phyloP scores from a whole-genome alignment of 2,113 vertebrate genomes.

The Fulica atra region DNA sequence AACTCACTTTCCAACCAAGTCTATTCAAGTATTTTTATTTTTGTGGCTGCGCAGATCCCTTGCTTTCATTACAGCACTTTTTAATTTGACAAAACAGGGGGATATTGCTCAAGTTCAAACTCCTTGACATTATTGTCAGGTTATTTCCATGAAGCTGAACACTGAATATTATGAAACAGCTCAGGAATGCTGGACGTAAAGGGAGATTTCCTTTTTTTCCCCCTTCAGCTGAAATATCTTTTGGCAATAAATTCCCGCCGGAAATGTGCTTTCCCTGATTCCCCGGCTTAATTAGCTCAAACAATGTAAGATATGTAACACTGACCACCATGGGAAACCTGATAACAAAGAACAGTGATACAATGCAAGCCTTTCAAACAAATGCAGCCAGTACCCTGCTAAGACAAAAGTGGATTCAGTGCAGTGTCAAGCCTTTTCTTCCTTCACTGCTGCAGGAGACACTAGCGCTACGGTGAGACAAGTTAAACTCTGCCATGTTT shows the following conservation, averaged over 20 bases:
- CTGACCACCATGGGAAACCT: constrained; percentile 38
- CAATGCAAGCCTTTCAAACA: constrained; percentile 11
- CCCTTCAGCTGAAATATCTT: constrained; percentile 48
- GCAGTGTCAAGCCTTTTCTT: not conserved
- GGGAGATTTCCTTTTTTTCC: constrained; percentile 33
- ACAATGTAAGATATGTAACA: constrained; percentile 55
- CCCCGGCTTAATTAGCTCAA: constrained; percentile 42
- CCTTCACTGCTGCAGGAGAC: not conserved
- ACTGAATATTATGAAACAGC: not conserved
- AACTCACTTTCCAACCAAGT: not conserved
- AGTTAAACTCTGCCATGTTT: not conserved
- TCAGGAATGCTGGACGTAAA: constrained; percentile 35
- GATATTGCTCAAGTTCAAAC: not conserved
- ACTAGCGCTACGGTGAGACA: not conserved
- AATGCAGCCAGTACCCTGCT: not conserved
- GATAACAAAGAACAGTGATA: constrained; percentile 44
- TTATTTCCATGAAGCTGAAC: not conserved
- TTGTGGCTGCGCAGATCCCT: not conserved
- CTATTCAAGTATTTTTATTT: not conserved
- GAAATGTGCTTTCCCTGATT: constrained; percentile 46
- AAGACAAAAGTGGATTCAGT: constrained; percentile 43
- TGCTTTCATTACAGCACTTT: not conserved
- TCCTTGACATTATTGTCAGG: not conserved
- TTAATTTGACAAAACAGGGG: not conserved
- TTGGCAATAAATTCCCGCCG: constrained; percentile 24